Conservation (phyloP, 2,888 invertebrate species). For the Parnassius orleans region DNA sequence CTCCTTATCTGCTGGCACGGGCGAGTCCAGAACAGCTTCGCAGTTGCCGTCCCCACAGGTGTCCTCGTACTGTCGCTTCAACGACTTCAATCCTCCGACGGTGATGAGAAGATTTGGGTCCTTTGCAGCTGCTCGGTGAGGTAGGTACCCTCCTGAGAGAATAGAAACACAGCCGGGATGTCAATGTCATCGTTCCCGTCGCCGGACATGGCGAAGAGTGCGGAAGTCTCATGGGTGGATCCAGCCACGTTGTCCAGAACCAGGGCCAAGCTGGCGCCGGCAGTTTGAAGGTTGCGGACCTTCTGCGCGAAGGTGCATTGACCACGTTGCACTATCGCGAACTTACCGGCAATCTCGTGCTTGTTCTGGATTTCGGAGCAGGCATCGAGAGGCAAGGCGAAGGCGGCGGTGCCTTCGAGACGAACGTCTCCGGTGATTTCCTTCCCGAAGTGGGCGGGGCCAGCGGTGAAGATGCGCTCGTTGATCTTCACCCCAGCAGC, state of each 20-base stretch:
- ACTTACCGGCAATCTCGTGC: conserved; percentile 83
- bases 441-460: conserved; percentile 95
- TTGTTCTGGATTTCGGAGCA: conserved; percentile 82
- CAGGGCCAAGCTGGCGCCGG: conserved; percentile 92
- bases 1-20: conserved; percentile 47
- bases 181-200: conserved; percentile 92
- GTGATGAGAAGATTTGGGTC: conserved; percentile 80
- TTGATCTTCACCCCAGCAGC: conserved; percentile 54
- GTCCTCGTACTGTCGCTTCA: conserved; percentile 51
- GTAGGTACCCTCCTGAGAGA: conserved; percentile 86
- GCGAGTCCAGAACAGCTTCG: conserved; percentile 42
- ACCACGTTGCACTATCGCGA: conserved; percentile 93
- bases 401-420: conserved; percentile 80
- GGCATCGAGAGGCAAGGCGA: conserved; percentile 86
- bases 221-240: conserved; percentile 87
- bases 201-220: conserved; percentile 98
- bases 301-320: conserved; percentile 98
- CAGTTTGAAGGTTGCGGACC: conserved; percentile 89
- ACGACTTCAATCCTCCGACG: conserved; percentile 70
- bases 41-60: conserved; percentile 50
- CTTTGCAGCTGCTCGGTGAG: conserved; percentile 81
- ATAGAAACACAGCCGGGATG: conserved; percentile 96
- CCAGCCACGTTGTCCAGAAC: conserved; percentile 91
- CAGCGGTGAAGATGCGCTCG: conserved; percentile 81
- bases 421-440: conserved; percentile 85